Base-by-base conservation (phyloP, 2,113 vertebrate genomes). In the Aptenodytes forsteri region DNA sequence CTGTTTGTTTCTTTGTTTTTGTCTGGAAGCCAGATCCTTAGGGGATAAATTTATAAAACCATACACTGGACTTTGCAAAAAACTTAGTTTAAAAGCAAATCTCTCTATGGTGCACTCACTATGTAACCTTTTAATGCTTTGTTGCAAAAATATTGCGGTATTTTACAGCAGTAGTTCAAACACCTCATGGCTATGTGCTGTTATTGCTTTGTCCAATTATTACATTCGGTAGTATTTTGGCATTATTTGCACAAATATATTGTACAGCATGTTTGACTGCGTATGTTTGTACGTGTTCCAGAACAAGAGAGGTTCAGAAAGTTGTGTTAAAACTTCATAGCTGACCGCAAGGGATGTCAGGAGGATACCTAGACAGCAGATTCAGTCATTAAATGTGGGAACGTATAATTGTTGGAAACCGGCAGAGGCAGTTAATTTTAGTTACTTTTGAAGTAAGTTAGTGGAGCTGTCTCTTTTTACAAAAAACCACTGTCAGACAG, bases 1-100 rank as follows among this genome's bases (percentile, higher is more conserved):
- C 90, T 93, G 61, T 96, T 95, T 97, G 61, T 91, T 94, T 96
- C 91, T 93, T 87, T 93, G 87, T 58, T 96, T 96, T 89, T 95
- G 94, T 94, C 91, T 95, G 73, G 78, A 93, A 76, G 77, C 72
- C 66, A 93, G 47, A 67, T 96, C 78, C 73, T 73, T 71, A 70
- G 82, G 65, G 72, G 40, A 64, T 95, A 66, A 94, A 86, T 92
- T 91, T 75, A 79, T 73, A 85, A 73, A 56, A 76, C 49, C 18
- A 14, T 79, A 29, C 27, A 49, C 55, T 81, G 40, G 94, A 86
- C 89, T 83, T 83, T 59, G 77, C 19, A 91, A 81, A 65, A 56
- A 73, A 78, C 46, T 87, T 85, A n/a, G 21, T 50, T 79, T 86
- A 92, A 80, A 91, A 83, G 71, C 66, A 91, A 61, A 70, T 95